phyloP scores from a whole-genome alignment of 2,888 invertebrate species.

The Harmothoe impar region DNA sequence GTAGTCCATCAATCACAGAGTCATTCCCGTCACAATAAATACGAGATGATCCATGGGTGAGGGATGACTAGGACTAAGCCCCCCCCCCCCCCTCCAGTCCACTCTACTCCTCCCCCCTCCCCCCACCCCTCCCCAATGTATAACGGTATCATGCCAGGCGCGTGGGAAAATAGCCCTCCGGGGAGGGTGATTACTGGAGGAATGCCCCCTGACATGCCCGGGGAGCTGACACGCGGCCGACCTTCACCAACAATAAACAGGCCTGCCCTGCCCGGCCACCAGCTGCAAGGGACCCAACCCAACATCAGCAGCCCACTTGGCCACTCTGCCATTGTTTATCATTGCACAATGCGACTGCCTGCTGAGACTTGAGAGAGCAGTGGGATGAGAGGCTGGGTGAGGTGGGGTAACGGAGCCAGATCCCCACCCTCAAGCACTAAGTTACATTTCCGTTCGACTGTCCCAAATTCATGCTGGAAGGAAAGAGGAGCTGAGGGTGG shows the following conservation, averaged over 20 bases:
- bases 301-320: not conserved
- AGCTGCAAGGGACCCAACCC: not conserved
- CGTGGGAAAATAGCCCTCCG: not conserved
- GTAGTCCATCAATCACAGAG: not conserved
- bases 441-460: no score
- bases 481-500: no score
- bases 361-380: not conserved
- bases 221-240: not conserved
- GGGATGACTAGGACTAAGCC: no score
- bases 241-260: constrained; percentile 12
- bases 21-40: not conserved
- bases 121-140: not conserved
- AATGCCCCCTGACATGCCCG: not conserved
- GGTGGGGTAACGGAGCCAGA: no score
- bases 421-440: no score
- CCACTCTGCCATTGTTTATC: constrained; percentile 20
- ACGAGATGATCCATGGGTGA: not conserved
- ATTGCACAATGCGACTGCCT: not conserved
- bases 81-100: no score
- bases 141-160: constrained; percentile 11
- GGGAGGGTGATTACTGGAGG: not conserved
- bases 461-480: no score
- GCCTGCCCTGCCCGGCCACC: constrained; percentile 15
- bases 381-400: no score
- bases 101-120: no score